Conservation (phyloP, 2,113 vertebrate species). For the Excalfactoria chinensis region DNA sequence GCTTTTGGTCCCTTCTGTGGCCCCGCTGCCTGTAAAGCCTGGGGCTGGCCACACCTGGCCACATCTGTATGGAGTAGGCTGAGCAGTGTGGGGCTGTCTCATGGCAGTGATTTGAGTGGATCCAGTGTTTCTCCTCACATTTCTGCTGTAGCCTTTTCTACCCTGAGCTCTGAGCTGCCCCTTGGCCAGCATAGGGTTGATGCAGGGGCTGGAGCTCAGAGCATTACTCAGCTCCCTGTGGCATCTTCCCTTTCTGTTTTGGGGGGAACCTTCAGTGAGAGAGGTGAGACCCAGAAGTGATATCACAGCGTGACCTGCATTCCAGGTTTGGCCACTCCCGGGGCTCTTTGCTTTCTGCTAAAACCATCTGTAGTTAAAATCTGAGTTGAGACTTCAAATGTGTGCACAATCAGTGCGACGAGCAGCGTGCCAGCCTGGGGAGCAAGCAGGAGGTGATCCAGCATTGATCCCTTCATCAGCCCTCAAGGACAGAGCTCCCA, state of each 20-base stretch:
- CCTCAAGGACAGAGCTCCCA: not conserved
- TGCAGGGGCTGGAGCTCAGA: not conserved
- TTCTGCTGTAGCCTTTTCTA: not conserved
- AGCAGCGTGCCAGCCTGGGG: not conserved
- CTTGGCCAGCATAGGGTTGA: not conserved
- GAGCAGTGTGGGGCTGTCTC: not conserved
- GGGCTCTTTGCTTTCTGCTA: not conserved
- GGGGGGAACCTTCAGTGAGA: not conserved
- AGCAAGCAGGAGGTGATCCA: not conserved
- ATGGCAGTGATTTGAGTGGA: not conserved
- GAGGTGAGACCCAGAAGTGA: not conserved
- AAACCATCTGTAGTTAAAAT: not conserved
- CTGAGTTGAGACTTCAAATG: not conserved
- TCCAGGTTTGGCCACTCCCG: not conserved
- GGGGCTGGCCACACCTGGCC: slow-evolving; percentile 4
- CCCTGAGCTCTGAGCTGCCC: not conserved
- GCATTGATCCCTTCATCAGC: not conserved
- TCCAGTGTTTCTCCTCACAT: not conserved
- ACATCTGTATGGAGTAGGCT: not conserved
- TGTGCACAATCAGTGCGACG: not conserved
- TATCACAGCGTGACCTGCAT: not conserved
- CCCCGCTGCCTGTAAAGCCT: not conserved
- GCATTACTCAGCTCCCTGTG: not conserved
- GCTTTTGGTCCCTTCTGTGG: not conserved
- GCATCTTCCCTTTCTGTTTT: not conserved